phyloP scores from a whole-genome alignment of 2,113 vertebrate genomes.

The Zosterops lateralis region DNA sequence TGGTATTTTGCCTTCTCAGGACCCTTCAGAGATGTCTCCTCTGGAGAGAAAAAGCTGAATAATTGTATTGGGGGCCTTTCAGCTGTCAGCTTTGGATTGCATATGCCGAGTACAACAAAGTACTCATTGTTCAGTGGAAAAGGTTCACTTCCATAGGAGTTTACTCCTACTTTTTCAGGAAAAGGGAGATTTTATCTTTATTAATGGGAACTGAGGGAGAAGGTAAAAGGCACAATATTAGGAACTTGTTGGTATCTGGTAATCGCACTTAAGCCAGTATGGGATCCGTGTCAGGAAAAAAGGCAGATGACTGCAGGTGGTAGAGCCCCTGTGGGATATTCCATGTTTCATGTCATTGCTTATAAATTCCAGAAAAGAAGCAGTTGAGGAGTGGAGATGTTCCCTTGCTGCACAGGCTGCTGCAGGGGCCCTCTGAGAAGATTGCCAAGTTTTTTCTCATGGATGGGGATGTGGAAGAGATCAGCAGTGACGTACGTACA shows the following conservation, averaged over 20 bases:
- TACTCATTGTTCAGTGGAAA: neutral
- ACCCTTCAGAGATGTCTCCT: neutral
- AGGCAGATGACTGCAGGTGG: accelerated
- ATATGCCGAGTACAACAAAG: neutral
- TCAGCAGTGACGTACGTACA: constrained; percentile 85
- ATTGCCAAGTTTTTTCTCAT: constrained; percentile 90
- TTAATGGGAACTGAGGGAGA: neutral
- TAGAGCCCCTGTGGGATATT: no score
- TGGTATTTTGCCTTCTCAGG: neutral
- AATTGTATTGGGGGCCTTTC: neutral
- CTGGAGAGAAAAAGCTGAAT: no score
- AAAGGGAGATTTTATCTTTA: neutral
- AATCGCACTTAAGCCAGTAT: neutral
- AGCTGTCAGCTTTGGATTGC: neutral
- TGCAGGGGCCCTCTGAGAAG: constrained; percentile 88
- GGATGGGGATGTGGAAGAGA: constrained; percentile 87
- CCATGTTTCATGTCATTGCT: neutral
- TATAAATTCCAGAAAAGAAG: constrained; percentile 79
- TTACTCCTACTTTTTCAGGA: neutral
- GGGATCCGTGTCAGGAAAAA: neutral
- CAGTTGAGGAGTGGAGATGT: constrained; percentile 80
- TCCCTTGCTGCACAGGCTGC: constrained; percentile 86
- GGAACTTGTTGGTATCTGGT: neutral
- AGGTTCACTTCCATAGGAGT: neutral
- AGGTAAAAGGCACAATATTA: neutral